A percentile compares a stretch with the other conserved stretches of the same genome.
Evolutionary conservation across 2,797 vertebrate species (phyloP).

Genomic region (Apogon talboti): DNA sequence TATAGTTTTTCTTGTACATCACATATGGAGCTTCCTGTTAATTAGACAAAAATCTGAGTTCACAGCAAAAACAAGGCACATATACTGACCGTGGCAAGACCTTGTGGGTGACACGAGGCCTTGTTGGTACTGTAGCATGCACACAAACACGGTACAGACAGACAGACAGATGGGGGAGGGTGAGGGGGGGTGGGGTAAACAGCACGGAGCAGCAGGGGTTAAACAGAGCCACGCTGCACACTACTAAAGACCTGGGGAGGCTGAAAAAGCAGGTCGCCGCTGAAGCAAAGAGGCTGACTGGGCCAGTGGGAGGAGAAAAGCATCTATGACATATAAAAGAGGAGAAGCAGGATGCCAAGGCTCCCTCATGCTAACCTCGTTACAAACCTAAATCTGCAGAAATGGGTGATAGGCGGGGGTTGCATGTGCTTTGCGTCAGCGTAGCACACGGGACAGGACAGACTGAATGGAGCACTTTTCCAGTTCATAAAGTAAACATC

Average conservation of each 20-base stretch:
- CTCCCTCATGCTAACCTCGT: constrained; percentile 66
- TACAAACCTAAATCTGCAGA: constrained; percentile 49
- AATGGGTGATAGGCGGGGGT: constrained; percentile 45
- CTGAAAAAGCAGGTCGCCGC: constrained; percentile 54
- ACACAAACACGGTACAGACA: constrained; percentile 57
- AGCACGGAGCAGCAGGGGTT: constrained; percentile 29
- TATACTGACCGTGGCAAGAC: constrained; percentile 54
- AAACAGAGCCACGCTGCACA: constrained; percentile 32
- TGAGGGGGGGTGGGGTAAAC: constrained; percentile 40
- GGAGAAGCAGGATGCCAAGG: constrained; percentile 47
- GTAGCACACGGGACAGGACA: constrained; percentile 46
- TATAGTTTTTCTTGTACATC: constrained; percentile 99
- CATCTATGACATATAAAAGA: constrained; percentile 52
- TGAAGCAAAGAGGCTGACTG: constrained; percentile 40
- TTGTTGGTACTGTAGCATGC: constrained; percentile 58
- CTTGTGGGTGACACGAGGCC: constrained; percentile 54
- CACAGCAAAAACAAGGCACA: constrained; percentile 43
- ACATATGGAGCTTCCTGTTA: constrained; percentile 99
- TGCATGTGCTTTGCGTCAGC: constrained; percentile 70
- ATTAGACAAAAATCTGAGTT: constrained; percentile 81
- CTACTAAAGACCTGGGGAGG: constrained; percentile 28
- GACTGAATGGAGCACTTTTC: constrained; percentile 75
- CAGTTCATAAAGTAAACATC: constrained; percentile 82
- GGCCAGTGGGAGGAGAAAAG: constrained; percentile 48
- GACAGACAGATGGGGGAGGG: constrained; percentile 30